Evolutionary conservation across 2,113 vertebrate species (phyloP).

Genomic region (Macrotis lagotis): DNA sequence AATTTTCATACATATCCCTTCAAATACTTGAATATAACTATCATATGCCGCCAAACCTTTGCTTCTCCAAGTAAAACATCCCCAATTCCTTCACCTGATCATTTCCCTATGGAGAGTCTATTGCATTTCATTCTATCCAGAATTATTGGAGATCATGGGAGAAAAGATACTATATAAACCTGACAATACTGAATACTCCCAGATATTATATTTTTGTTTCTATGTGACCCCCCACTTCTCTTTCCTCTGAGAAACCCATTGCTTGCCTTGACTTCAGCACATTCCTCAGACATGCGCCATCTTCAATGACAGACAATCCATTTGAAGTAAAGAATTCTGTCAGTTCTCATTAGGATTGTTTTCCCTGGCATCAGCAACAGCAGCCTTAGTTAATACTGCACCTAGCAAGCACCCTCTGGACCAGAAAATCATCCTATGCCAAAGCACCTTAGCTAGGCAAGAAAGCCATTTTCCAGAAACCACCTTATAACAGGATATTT

Average conservation of each 20-base stretch:
- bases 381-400: not conserved
- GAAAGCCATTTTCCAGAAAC: not conserved
- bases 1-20: not conserved
- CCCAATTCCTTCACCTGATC: not conserved
- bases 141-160: not conserved
- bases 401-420: not conserved
- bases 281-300: not conserved
- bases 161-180: not conserved
- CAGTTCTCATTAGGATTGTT: not conserved
- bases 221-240: not conserved
- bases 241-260: not conserved
- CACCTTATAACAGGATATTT: not conserved
- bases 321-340: not conserved
- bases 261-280: not conserved
- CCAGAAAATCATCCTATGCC: not conserved
- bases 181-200: not conserved
- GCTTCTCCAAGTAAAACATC: not conserved
- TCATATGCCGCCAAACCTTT: not conserved
- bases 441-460: conserved; percentile 7
- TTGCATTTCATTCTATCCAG: not conserved
- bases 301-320: not conserved
- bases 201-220: not conserved
- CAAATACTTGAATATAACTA: not conserved
- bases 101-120: not conserved
- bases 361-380: not conserved